Evolutionary conservation across 1,140 invertebrate species (phyloP), one percentile per base, ranked within the genome.

Genomic region (Phenacoccus solenopsis): DNA sequence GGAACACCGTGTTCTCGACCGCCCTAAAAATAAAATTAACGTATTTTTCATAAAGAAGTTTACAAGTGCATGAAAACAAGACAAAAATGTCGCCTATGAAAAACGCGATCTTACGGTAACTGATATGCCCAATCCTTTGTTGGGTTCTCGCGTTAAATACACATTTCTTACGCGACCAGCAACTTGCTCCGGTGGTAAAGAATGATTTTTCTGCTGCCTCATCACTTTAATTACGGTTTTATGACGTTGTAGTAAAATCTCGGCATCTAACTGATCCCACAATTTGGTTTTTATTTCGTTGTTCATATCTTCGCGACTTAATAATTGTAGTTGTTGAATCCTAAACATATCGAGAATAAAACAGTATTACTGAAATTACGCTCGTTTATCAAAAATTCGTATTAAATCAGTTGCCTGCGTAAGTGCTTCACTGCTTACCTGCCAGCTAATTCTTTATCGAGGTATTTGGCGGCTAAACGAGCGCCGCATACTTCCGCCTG

Each of bases 311-410:
- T 84, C 67, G 13, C 82, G 82, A 73, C 72, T 86, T 38, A 93
- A 79, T n/a, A 94, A 78, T 78, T 94, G 91, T 73, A 94, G 84
- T 78, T 93, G 91, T 76, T 93, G 91, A 78, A 93, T 93, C 74
- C 91, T 85, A 72, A 20, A 73, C 28, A 9, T 28, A 13, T 4
- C n/a, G 32, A 38, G n/a, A 20, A 67, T 30, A 0, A 71, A 38
- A 38, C 32, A 38, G n/a, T n/a, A 10, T 38, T 38, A n/a, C 9
- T 9, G 32, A 10, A 38, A 38, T 38, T 10, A 38, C n/a, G n/a
- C 32, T 38, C 32, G 9, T 38, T 10, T n/a, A n/a, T n/a, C n/a
- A n/a, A n/a, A n/a, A n/a, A n/a, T n/a, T n/a, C n/a, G n/a, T n/a
- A n/a, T n/a, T n/a, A n/a, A n/a, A n/a, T n/a, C n/a, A n/a, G n/a